Evolutionary conservation across 1,140 invertebrate species (phyloP), one percentile per base, ranked within the genome.

Genomic region (Drosophila punjabiensis): DNA sequence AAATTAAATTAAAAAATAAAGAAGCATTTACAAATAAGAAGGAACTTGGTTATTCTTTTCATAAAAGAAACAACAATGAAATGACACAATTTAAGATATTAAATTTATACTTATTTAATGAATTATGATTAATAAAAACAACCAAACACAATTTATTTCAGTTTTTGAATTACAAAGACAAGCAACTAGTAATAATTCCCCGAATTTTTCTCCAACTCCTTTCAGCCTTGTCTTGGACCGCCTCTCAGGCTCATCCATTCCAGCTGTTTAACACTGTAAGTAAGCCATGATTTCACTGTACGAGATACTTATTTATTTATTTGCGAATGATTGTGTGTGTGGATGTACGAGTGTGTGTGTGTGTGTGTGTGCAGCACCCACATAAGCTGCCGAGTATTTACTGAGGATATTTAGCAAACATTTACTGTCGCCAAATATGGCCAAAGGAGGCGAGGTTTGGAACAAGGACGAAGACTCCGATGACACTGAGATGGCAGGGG

Each of bases 331-430:
- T 69, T 69, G 52, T 41, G 74, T 79, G 48, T 76, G 35, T 37
- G 71, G 75, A 32, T 75, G 11, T 10, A 35, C 45, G 39, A 18
- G 56, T 79, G 39, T 79, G 39, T 61, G 50, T 63, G 55, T 69
- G 35, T 41, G 69, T 71, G 48, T 73, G 58, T 68, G 52, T 67
- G 55, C 32, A 61, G 69, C 78, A 53, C 61, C 45, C 56, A 52
- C 70, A 74, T 75, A 75, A 60, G 68, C 68, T 73, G 67, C 68
- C 59, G 61, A 65, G 66, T 84, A 81, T 84, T 84, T 84, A 77
- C 77, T 73, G 63, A 67, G 75, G 65, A 78, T 82, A 85, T 87
- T 87, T 79, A 82, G 83, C 77, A 74, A 87, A 79, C 75, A 82
- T 81, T 85, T 77, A 78, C 75, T 77, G 75, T 78, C 64, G 56